Conservation (phyloP, 2,797 vertebrate genomes). For the Myotis planiceps region DNA sequence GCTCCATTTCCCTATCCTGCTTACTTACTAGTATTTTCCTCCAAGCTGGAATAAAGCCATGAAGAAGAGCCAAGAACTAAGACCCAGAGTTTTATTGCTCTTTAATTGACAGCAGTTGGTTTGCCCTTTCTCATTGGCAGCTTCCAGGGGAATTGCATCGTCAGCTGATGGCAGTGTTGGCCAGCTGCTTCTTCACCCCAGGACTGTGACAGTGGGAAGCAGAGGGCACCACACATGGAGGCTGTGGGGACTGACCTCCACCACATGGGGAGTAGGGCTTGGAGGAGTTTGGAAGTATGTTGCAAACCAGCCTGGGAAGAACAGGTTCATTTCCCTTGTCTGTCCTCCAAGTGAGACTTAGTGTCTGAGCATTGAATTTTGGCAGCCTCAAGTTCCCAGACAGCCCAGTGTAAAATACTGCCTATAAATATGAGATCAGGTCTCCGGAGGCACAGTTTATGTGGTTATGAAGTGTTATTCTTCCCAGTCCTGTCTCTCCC, state of each 20-base stretch:
- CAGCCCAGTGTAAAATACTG: not conserved
- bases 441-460: not conserved
- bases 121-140: not conserved
- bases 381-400: slow-evolving; percentile 5
- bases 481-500: not conserved
- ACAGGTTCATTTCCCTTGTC: not conserved
- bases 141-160: not conserved
- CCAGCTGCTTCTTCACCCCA: not conserved
- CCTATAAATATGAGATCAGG: not conserved
- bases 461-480: not conserved
- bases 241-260: not conserved
- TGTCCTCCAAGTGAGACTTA: not conserved
- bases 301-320: not conserved
- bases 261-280: not conserved
- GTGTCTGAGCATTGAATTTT: not conserved
- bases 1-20: not conserved
- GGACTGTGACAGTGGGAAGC: not conserved
- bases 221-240: not conserved
- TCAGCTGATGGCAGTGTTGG: not conserved
- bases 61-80: not conserved
- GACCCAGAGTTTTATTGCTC: not conserved
- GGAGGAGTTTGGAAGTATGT: fast-evolving
- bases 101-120: not conserved
- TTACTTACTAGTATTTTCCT: not conserved
- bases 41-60: not conserved